These are phyloP conservation scores for Lagopus leucura DNA, from an alignment of 2,113 vertebrate species.

Conservation along the genomic window DNA sequence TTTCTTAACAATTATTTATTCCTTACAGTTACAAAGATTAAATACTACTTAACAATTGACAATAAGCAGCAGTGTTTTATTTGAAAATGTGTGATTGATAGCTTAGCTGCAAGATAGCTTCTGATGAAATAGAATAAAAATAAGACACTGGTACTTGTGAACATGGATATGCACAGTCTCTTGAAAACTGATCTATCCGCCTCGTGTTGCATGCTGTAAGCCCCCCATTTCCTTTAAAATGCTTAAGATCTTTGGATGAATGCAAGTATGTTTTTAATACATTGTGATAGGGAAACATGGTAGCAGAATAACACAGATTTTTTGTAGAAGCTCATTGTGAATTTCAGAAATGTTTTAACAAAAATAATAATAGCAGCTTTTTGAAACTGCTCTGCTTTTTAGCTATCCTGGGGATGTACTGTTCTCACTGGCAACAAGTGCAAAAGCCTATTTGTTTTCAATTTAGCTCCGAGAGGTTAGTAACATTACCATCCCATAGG, in stretches of 20 bases:
- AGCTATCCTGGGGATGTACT: neutral
- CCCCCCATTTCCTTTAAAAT: neutral
- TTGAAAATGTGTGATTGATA: rapidly evolving
- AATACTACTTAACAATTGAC: neutral
- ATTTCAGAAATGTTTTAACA: neutral
- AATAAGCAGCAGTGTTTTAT: neutral
- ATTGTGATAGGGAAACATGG: neutral
- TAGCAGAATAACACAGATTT: neutral
- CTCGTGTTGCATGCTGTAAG: neutral
- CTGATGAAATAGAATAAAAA: neutral
- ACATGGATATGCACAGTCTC: neutral
- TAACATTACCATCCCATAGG: neutral
- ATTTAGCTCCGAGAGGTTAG: neutral
- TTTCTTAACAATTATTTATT: neutral
- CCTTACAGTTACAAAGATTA: neutral
- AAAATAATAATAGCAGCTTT: neutral
- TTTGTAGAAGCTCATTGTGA: neutral
- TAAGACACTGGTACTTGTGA: neutral
- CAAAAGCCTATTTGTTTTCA: neutral
- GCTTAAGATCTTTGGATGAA: neutral
- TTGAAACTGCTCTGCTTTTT: neutral
- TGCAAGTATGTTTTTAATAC: neutral
- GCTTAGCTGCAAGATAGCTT: neutral
- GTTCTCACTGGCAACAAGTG: neutral
- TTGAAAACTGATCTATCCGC: neutral